A percentile compares a stretch with the other conserved stretches of the same genome.
These are phyloP conservation scores for Papilio dardanus DNA, from an alignment of 1,140 invertebrate genomes.

Conservation along the genomic window DNA sequence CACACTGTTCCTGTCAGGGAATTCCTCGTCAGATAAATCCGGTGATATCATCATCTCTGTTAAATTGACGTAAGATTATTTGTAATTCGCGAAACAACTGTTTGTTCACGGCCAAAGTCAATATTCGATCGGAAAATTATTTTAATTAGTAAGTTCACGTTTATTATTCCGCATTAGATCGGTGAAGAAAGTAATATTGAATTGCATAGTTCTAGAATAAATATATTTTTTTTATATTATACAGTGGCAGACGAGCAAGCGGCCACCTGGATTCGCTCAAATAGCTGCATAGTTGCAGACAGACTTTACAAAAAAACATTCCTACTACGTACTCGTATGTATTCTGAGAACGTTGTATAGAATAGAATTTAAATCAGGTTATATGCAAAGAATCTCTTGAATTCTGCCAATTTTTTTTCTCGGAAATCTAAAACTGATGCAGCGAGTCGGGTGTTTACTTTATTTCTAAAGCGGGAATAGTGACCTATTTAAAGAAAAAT, in stretches of 20 bases:
- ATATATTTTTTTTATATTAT: too few species aligned
- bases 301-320: not conserved
- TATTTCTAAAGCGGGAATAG: conserved; percentile 34
- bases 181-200: too few species aligned
- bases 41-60: not conserved
- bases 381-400: not conserved
- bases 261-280: too few species aligned
- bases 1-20: conserved; percentile 8
- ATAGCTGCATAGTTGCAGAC: not conserved
- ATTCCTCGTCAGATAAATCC: conserved; percentile 15
- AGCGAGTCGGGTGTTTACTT: conserved; percentile 32
- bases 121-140: not conserved
- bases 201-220: too few species aligned
- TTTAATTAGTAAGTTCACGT: too few species aligned
- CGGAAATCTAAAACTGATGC: conserved; percentile 25
- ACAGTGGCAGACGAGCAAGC: too few species aligned
- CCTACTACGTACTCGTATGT: not conserved
- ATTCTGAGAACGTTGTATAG: not conserved
- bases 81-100: not conserved
- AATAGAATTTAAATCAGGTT: not conserved
- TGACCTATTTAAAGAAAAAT: conserved; percentile 36
- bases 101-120: not conserved
- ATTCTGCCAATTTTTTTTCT: conserved; percentile 24
- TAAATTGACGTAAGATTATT: conserved; percentile 5
- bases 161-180: too few species aligned